These are phyloP conservation scores for Gymnodraco acuticeps DNA, from an alignment of 2,797 vertebrate species.

Conservation along the genomic window DNA sequence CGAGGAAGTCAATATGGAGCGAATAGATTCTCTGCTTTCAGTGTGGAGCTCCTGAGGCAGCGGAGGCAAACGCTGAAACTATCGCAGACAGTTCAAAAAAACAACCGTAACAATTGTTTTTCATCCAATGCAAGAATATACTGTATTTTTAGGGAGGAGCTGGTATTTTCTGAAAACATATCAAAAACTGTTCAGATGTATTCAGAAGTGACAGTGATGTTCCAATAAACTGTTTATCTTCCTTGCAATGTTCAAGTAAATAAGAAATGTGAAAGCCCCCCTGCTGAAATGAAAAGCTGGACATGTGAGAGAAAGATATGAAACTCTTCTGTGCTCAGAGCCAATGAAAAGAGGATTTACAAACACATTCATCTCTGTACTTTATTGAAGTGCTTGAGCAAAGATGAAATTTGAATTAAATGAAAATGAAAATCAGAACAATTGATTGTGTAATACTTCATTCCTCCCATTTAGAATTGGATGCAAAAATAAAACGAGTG, in stretches of 20 bases:
- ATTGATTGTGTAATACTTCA: constrained; percentile 27
- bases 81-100: constrained; percentile 36
- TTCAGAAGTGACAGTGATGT: constrained; percentile 35
- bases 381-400: constrained; percentile 40
- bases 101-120: constrained; percentile 23
- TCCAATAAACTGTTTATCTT: constrained; percentile 24
- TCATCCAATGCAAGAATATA: constrained; percentile 24
- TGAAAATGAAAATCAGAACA: constrained; percentile 32
- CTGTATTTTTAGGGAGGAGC: neutral
- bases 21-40: constrained; percentile 73
- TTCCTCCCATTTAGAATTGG: constrained; percentile 24
- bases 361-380: constrained; percentile 53
- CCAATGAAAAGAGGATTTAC: constrained; percentile 42
- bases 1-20: constrained; percentile 84
- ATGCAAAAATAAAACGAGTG: constrained; percentile 25
- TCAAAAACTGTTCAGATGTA: constrained; percentile 3
- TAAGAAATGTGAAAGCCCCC: constrained; percentile 23
- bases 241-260: constrained; percentile 25
- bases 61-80: constrained; percentile 55
- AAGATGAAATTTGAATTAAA: constrained; percentile 31
- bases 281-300: constrained; percentile 14
- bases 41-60: constrained; percentile 66
- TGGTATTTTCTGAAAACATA: constrained; percentile 1
- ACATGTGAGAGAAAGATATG: constrained; percentile 16
- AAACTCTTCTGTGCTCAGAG: constrained; percentile 26